Evolutionary conservation across 2,888 invertebrate species (phyloP), one percentile per base, ranked within the genome.

Genomic region (Calliopum simillimum): DNA sequence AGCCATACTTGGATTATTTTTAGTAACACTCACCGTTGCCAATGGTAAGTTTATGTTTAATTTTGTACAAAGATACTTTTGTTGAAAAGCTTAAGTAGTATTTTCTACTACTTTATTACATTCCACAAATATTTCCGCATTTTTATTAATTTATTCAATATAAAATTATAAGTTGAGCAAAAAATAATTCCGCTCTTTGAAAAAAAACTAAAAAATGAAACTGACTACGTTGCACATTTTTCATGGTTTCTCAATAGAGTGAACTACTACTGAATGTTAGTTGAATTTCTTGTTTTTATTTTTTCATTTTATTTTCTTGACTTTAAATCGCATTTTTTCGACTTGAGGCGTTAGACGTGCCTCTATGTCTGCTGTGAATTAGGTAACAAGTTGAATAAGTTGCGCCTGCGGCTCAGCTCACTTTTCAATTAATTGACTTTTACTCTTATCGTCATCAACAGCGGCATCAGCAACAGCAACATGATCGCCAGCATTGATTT

Each of bases 381-480:
- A 71, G 78, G 64, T 53, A 64, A 64, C 51, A 63, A 33, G 49
- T 25, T 33, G 49, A 8, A 41, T 14, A 14, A 21, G 3, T 56
- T 25, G 55, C 53, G 4, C 21, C 21, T 19, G 23, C 21, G 14
- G 21, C 14, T 14, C 41, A 33, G 58, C 33, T 21, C 41, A 16
- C 25, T 61, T 43, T 78, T 77, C 75, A 76, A 73, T 78, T 77
- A 75, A 77, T 76, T 79, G 77, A 78, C 79, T 78, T 78, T 78
- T 78, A 78, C 74, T 78, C 79, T 78, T 78, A 79, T 74, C n/a
- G n/a, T n/a, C n/a, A n/a, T n/a, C n/a, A n/a, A n/a, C n/a, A n/a
- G n/a, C n/a, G n/a, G n/a, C n/a, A n/a, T n/a, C 79, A 75, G 2
- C 21, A 13, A 19, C 14, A 72, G 23, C 41, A 12, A n/a, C 13